Evolutionary conservation across 1,140 invertebrate genomes (phyloP), one percentile per base, ranked within the genome.

Genomic region (Pristionchus pacificus): DNA sequence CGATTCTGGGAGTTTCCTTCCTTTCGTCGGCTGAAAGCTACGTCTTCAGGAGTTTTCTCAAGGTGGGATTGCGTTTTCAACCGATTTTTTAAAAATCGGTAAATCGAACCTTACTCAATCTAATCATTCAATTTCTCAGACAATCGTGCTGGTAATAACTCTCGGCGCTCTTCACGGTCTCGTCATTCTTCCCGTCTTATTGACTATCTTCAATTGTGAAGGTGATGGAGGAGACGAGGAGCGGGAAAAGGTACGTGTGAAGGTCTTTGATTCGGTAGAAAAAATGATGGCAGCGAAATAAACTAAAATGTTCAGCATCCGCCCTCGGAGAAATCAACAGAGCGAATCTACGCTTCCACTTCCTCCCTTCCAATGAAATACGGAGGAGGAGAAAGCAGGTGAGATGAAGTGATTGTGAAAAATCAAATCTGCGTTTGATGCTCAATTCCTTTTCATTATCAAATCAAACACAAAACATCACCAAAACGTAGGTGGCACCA

Each of bases 31-130:
- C 93, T 0, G 91, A 93, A 65, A 95, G 92, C 75, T 97, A 96
- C 81, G 94, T 97, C 60, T 97, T 97, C 84, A 87, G 93, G n/a
- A 93, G 96, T 0, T 98, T 97, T 88, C 96, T 97, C 85, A 97
- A 97, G 86, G 38, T 49, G 19, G 38, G n/a, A n/a, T n/a, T n/a
- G n/a, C n/a, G n/a, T n/a, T n/a, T n/a, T n/a, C n/a, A n/a, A n/a
- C n/a, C n/a, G n/a, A n/a, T n/a, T n/a, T n/a, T 10, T 49, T 49
- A 49, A 49, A 49, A 49, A 49, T 49, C 38, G 6, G 6, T 49
- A 49, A 49, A n/a, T n/a, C n/a, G 6, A 49, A 49, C 6, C 38
- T 10, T 6, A 49, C 38, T 49, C 38, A 10, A 6, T 49, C 38
- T 19, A 49, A 19, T 19, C 6, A 49, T 49, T 49, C 38, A 19